Evolutionary conservation across 2,113 vertebrate genomes (phyloP).

Genomic region (human (Homo sapiens)): DNA sequence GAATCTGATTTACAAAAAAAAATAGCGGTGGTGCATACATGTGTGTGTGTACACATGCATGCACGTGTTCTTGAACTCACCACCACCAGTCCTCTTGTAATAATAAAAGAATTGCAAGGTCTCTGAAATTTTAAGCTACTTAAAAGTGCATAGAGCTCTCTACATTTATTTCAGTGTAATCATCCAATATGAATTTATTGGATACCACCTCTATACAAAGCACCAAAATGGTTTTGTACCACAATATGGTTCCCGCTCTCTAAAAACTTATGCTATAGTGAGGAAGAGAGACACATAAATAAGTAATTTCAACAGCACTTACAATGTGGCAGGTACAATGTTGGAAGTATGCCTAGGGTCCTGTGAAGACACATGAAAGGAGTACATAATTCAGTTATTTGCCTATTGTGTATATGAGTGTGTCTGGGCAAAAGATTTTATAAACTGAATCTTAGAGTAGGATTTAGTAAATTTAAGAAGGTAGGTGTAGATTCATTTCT

Average conservation of each 20-base stretch:
- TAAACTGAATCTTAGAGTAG: not conserved
- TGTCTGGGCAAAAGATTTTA: not conserved
- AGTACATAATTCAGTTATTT: not conserved
- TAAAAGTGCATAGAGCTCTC: not conserved
- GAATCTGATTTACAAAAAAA: not conserved
- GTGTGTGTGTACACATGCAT: not conserved
- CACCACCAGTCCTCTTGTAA: not conserved
- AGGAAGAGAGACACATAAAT: not conserved
- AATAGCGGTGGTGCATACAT: not conserved
- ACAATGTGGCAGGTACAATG: not conserved
- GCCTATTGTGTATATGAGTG: not conserved
- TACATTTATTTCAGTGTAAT: not conserved
- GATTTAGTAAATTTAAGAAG: not conserved
- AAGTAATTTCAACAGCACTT: not conserved
- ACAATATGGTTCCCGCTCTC: not conserved
- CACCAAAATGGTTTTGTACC: not conserved
- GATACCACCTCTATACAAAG: not conserved
- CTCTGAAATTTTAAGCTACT: not conserved
- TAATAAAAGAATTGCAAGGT: not conserved
- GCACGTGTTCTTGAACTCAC: not conserved
- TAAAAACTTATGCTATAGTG: not conserved
- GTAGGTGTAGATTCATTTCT: not conserved
- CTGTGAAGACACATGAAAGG: not conserved
- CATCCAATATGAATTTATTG: not conserved
- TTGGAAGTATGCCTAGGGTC: not conserved